Percentiles rank a stretch among this genome's conserved stretches.
phyloP scores from a whole-genome alignment of 2,797 vertebrate genomes.

The Sebastes steindachneri region DNA sequence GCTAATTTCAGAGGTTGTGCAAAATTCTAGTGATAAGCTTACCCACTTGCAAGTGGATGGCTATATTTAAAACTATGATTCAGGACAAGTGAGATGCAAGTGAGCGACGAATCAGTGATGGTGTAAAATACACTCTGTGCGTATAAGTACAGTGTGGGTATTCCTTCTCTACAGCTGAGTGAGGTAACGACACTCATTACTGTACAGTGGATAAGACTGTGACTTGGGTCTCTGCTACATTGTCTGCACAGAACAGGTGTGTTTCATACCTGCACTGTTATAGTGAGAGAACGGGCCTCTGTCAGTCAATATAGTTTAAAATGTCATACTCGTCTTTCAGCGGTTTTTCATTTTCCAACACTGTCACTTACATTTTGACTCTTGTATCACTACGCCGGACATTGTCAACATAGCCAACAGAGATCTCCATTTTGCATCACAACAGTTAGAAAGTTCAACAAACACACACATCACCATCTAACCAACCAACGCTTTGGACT shows the following conservation, averaged over 20 bases:
- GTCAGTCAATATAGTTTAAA: slow-evolving; percentile 51
- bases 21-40: slow-evolving; percentile 69
- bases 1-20: slow-evolving; percentile 71
- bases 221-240: slow-evolving; percentile 86
- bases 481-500: slow-evolving; percentile 79
- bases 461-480: slow-evolving; percentile 83
- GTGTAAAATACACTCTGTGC: slow-evolving; percentile 57
- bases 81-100: slow-evolving; percentile 62
- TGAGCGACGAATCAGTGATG: slow-evolving; percentile 55
- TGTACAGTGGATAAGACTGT: slow-evolving; percentile 61
- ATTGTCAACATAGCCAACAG: slow-evolving; percentile 68
- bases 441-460: slow-evolving; percentile 79
- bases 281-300: slow-evolving; percentile 64
- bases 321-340: slow-evolving; percentile 54
- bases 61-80: slow-evolving; percentile 63
- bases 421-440: slow-evolving; percentile 78
- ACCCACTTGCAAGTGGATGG: slow-evolving; percentile 62
- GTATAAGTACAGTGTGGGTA: slow-evolving; percentile 63
- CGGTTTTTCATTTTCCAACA: slow-evolving; percentile 62
- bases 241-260: slow-evolving; percentile 79
- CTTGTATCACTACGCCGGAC: slow-evolving; percentile 56
- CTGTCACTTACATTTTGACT: slow-evolving; percentile 60
- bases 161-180: slow-evolving; percentile 60
- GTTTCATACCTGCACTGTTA: slow-evolving; percentile 64
- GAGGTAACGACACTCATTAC: slow-evolving; percentile 61